Evolutionary conservation across 2,113 vertebrate species (phyloP).

Genomic region (Panthera tigris): DNA sequence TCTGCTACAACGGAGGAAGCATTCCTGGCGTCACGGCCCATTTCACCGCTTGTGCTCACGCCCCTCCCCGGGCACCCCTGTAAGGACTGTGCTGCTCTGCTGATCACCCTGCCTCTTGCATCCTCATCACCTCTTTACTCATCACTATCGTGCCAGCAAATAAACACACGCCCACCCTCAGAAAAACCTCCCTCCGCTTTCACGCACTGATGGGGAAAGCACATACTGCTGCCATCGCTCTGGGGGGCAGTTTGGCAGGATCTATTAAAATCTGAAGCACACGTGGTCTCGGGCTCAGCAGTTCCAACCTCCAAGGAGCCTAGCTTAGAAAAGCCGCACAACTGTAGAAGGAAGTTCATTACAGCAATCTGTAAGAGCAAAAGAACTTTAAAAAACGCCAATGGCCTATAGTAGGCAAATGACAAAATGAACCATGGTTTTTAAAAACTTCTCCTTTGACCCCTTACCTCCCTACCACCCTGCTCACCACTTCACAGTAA

Average conservation of each 20-base stretch:
- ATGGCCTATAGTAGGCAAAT: neutral
- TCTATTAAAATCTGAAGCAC: neutral
- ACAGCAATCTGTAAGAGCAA: neutral
- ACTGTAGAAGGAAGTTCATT: neutral
- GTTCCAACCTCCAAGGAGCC: neutral
- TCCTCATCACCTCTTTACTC: neutral
- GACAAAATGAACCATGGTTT: neutral
- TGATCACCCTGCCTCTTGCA: neutral
- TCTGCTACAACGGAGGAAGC: neutral
- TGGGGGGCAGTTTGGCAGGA: neutral
- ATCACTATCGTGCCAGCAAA: neutral
- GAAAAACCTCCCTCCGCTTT: slow-evolving; percentile 8
- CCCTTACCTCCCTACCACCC: neutral
- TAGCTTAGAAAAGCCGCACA: neutral
- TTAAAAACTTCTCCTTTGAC: neutral
- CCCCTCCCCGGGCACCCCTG: fast-evolving
- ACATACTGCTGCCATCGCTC: neutral
- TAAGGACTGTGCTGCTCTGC: neutral
- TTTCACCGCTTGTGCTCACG: neutral
- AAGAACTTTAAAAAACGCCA: neutral
- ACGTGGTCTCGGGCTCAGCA: neutral
- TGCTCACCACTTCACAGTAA: neutral
- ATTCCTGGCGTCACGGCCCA: neutral
- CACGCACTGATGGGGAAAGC: neutral
- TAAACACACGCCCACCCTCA: neutral